phyloP scores from a whole-genome alignment of 1,140 invertebrate species.

The Scylla paramamosain region DNA sequence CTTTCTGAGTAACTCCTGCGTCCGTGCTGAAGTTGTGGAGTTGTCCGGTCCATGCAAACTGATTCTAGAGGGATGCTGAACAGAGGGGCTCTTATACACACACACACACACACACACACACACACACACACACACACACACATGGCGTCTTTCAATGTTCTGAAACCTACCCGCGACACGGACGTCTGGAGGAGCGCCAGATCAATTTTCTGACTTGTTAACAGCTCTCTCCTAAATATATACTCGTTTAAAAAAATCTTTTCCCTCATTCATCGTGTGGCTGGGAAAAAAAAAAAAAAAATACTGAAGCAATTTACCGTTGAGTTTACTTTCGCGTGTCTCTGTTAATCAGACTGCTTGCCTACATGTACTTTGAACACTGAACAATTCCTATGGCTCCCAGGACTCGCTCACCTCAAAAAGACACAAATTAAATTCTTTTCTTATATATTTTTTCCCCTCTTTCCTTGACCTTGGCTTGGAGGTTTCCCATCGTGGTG shows the following conservation, averaged over 20 bases:
- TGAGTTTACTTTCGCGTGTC: background rate
- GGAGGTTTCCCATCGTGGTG: background rate
- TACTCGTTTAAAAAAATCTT: background rate
- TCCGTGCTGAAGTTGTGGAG: too few species aligned
- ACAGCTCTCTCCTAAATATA: background rate
- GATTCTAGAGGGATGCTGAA: too few species aligned
- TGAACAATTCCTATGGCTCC: background rate
- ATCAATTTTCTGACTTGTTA: constrained; percentile 3
- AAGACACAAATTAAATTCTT: background rate
- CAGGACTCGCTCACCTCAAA: background rate
- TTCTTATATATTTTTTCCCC: background rate
- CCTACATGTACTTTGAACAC: background rate
- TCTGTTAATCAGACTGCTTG: background rate
- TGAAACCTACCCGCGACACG: background rate
- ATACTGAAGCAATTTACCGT: too few species aligned
- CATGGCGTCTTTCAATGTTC: background rate
- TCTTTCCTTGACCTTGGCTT: background rate
- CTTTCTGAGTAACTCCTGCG: too few species aligned
- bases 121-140: background rate
- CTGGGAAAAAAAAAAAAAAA: background rate
- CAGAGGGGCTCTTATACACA: too few species aligned
- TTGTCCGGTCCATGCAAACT: too few species aligned
- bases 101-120: too few species aligned
- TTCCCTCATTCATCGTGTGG: background rate
- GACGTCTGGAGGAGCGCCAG: background rate